Conservation (phyloP, 2,888 invertebrate species). For the Ophioninae sp. region DNA sequence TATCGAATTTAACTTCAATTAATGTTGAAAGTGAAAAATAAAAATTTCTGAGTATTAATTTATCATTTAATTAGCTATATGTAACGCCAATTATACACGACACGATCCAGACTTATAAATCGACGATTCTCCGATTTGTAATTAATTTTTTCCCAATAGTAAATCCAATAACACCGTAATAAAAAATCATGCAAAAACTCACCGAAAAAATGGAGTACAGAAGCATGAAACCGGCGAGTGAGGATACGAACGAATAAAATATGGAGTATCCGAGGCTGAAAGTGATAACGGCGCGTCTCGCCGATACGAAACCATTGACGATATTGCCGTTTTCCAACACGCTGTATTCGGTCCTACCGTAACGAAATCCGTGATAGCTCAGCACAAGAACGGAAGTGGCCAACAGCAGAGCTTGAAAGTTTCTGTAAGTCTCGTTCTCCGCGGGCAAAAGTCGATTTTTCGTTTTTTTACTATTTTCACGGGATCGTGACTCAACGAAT, state of each 20-base stretch:
- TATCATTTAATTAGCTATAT: background rate
- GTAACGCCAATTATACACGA: background rate
- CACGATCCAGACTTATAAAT: background rate
- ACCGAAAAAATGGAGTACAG: constrained; percentile 72
- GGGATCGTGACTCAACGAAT: constrained; percentile 52
- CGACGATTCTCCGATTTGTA: background rate
- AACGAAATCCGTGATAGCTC: constrained; percentile 68
- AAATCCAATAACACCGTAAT: no score
- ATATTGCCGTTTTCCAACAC: constrained; percentile 70
- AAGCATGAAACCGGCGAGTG: constrained; percentile 68
- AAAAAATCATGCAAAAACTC: constrained; percentile 55
- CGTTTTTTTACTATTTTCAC: constrained; percentile 35
- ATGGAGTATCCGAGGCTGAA: constrained; percentile 71
- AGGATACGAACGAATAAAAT: constrained; percentile 66
- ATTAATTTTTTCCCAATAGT: no score
- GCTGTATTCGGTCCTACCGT: constrained; percentile 70
- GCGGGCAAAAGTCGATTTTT: constrained; percentile 33
- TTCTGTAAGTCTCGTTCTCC: constrained; percentile 66
- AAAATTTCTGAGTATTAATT: background rate
- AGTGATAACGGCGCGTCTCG: constrained; percentile 68
- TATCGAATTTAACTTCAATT: no score
- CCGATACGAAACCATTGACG: constrained; percentile 65
- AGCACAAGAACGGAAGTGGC: constrained; percentile 66
- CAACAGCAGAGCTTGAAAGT: constrained; percentile 67
- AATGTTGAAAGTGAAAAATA: background rate